These are phyloP conservation scores for Smutsia gigantea DNA, from an alignment of 2,797 vertebrate species.

Conservation along the genomic window DNA sequence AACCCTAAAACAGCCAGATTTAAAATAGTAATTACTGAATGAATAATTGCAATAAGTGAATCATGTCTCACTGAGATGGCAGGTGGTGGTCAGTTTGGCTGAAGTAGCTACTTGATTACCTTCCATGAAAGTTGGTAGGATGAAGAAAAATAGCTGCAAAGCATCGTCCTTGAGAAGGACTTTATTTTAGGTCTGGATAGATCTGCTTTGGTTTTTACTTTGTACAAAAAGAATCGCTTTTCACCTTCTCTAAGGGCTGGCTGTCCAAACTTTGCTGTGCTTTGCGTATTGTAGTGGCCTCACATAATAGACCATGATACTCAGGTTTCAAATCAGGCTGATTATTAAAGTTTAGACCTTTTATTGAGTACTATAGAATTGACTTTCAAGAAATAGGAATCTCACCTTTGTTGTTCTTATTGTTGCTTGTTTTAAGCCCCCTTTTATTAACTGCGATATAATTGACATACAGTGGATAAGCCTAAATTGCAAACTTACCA, in stretches of 20 bases:
- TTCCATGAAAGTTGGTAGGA: background rate
- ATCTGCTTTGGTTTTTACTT: background rate
- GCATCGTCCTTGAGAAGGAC: no score
- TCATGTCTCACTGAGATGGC: background rate
- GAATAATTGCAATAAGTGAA: background rate
- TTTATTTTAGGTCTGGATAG: background rate
- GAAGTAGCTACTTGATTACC: background rate
- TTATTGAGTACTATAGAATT: background rate
- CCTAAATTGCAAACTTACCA: background rate
- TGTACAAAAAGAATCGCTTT: background rate
- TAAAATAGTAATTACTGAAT: background rate
- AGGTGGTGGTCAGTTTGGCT: background rate
- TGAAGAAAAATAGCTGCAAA: background rate
- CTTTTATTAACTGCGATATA: background rate
- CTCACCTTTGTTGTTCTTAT: background rate
- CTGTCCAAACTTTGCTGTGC: background rate
- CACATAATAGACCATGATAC: background rate
- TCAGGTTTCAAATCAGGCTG: background rate
- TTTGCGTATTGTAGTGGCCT: background rate
- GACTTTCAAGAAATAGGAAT: background rate
- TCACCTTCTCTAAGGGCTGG: background rate
- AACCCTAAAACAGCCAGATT: background rate
- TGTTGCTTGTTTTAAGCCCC: background rate
- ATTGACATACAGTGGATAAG: background rate
- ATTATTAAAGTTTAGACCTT: background rate